These are phyloP conservation scores for Chiloscyllium punctatum DNA, from an alignment of 2,797 vertebrate genomes.

Conservation along the genomic window DNA sequence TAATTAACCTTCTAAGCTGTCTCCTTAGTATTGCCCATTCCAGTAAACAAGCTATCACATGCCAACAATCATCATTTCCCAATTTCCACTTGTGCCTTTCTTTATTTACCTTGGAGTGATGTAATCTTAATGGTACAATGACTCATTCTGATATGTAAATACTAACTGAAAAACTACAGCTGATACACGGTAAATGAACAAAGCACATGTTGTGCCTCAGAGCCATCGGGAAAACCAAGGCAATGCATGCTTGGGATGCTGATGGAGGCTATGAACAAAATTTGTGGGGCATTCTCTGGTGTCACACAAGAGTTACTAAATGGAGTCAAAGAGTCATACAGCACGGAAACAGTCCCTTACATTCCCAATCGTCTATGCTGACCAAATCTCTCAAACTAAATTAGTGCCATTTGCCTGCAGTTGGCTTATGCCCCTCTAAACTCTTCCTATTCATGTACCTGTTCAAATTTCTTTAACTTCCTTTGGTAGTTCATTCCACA, in stretches of 20 bases:
- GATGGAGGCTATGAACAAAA: no score
- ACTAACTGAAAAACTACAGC: neutral
- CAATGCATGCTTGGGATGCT: neutral
- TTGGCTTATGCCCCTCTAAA: no score
- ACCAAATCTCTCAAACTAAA: no score
- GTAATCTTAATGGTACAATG: neutral
- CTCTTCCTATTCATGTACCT: no score
- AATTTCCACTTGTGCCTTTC: neutral
- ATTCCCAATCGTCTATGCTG: no score
- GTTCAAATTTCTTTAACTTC: no score
- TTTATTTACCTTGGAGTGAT: neutral
- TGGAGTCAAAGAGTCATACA: no score
- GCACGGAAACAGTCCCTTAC: no score
- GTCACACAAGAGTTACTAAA: neutral
- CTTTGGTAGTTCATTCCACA: no score
- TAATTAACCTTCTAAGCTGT: neutral
- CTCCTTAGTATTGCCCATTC: neutral
- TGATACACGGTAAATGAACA: neutral
- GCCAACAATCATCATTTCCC: neutral
- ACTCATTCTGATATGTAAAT: neutral
- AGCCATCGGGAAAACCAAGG: neutral
- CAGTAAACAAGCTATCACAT: neutral
- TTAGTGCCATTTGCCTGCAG: no score
- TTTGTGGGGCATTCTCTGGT: no score
- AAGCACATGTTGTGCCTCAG: neutral